A percentile compares a stretch with the other conserved stretches of the same genome.
Conservation (phyloP, 2,888 invertebrate genomes). For the Heliothis peltigera region DNA sequence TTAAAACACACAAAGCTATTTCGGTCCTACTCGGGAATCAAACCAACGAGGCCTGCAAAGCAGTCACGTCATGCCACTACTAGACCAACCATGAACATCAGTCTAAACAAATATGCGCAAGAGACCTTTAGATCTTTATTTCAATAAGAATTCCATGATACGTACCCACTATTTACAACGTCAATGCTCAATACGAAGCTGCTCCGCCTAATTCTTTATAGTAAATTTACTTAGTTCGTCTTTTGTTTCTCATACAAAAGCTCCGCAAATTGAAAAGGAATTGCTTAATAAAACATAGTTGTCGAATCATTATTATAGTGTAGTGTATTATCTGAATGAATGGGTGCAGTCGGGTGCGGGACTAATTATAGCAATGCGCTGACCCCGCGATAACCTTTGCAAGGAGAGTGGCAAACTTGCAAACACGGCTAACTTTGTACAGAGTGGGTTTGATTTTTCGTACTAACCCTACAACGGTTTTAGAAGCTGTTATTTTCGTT, state of each 20-base stretch:
- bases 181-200: background rate
- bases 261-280: constrained; percentile 25
- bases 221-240: background rate
- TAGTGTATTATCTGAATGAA: constrained; percentile 67
- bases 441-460: constrained; percentile 25
- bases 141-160: background rate
- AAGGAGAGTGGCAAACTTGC: constrained; percentile 53
- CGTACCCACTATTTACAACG: too few relatives aligned
- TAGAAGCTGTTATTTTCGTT: background rate
- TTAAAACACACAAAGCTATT: too few relatives aligned
- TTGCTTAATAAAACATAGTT: constrained; percentile 53
- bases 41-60: too few relatives aligned
- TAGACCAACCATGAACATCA: too few relatives aligned
- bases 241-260: constrained; percentile 17
- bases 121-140: background rate
- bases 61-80: too few relatives aligned
- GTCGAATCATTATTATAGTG: constrained; percentile 56
- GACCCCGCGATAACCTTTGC: constrained; percentile 74
- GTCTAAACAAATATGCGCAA: too few relatives aligned
- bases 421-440: constrained; percentile 38
- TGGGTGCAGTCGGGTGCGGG: constrained; percentile 67
- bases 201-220: background rate
- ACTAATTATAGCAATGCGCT: constrained; percentile 77
- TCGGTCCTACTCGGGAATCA: too few relatives aligned
- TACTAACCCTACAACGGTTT: background rate